These are phyloP conservation scores for Subacronicta megacephala DNA, from an alignment of 2,888 invertebrate genomes.

Conservation along the genomic window DNA sequence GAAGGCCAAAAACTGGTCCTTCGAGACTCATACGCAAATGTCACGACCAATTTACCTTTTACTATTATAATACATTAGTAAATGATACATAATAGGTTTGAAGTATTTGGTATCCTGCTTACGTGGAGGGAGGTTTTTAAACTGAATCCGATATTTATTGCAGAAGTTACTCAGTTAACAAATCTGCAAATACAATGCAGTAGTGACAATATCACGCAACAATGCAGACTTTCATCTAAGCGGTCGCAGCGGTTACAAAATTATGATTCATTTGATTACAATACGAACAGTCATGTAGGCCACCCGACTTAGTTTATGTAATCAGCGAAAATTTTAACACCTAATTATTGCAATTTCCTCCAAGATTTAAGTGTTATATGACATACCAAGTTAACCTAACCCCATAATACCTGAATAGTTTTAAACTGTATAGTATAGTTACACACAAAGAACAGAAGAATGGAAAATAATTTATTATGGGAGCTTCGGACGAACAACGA, in stretches of 20 bases:
- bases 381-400: too few species aligned
- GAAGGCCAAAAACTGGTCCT: not conserved
- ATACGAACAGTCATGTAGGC: conserved; percentile 20
- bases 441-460: too few species aligned
- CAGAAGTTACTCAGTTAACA: conserved; percentile 21
- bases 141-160: conserved; percentile 28
- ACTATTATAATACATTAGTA: too few species aligned
- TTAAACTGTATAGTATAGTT: too few species aligned
- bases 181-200: conserved; percentile 26
- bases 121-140: conserved; percentile 1
- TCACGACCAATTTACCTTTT: not conserved
- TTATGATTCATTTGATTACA: conserved; percentile 42
- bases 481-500: conserved; percentile 1
- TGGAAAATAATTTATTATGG: not conserved
- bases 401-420: too few species aligned
- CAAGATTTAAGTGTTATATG: too few species aligned
- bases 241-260: conserved; percentile 40
- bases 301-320: conserved; percentile 13
- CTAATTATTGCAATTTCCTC: too few species aligned
- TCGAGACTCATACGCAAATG: not conserved
- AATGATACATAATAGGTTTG: too few species aligned
- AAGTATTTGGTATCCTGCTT: not conserved
- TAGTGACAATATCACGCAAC: conserved; percentile 38
- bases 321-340: too few species aligned
- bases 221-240: conserved; percentile 44